These are phyloP conservation scores for Physella acuta DNA, from an alignment of 1,140 invertebrate species.

Conservation along the genomic window DNA sequence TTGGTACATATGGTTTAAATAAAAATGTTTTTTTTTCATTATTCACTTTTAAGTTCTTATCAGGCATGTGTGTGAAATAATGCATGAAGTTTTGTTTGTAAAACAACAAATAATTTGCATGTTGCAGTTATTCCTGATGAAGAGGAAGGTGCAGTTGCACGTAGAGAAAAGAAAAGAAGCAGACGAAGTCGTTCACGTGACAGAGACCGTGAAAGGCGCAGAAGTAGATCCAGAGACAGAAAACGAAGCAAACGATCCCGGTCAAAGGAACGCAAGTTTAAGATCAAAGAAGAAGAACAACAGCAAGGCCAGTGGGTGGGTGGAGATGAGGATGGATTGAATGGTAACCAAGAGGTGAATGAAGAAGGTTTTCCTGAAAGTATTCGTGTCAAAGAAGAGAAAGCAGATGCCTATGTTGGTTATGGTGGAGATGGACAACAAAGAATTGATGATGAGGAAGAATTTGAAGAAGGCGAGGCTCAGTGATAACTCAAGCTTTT, in stretches of 20 bases:
- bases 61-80: too few species aligned
- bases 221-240: slow-evolving; percentile 60
- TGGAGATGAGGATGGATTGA: not conserved
- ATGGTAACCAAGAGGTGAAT: slow-evolving; percentile 1
- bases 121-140: slow-evolving; percentile 9
- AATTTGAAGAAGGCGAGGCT: slow-evolving; percentile 19
- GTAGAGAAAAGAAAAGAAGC: slow-evolving; percentile 37
- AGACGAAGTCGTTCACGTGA: slow-evolving; percentile 60
- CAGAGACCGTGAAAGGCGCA: slow-evolving; percentile 51
- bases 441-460: slow-evolving; percentile 19
- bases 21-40: too few species aligned
- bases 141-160: not conserved
- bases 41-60: too few species aligned
- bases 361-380: slow-evolving; percentile 9
- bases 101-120: not conserved
- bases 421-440: slow-evolving; percentile 8
- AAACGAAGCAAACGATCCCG: slow-evolving; percentile 50
- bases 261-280: slow-evolving; percentile 51
- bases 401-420: slow-evolving; percentile 18
- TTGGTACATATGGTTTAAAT: too few species aligned
- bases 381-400: slow-evolving; percentile 22
- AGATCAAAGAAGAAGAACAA: slow-evolving; percentile 18
- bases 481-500: too few species aligned
- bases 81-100: not conserved
- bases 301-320: not conserved